Evolutionary conservation across 2,797 vertebrate species (phyloP), one percentile per base, ranked within the genome.

Genomic region (Takifugu ocellatus): DNA sequence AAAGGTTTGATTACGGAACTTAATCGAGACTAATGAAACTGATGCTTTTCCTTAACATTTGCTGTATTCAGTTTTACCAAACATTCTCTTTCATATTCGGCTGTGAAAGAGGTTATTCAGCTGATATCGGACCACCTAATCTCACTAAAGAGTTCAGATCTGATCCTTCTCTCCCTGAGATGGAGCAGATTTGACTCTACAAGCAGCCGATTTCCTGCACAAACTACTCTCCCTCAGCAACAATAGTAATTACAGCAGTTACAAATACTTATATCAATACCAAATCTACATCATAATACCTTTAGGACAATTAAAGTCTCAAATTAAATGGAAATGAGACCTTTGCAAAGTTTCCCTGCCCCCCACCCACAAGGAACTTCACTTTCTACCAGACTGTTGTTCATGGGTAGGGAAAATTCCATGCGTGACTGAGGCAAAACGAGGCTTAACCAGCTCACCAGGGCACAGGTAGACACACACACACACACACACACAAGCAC

Each of bases 341-440:
- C 14, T 16, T 45, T 45, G 43, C 43, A 17, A 17, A 43, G 42
- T 1, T 21, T 21, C 21, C 21, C 21, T 21, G 21, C 21, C 42
- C 42, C 12, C 16, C 16, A 45, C 43, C 16, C 49, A 61, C 42
- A 66, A 64, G 58, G 25, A 36, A 2, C 25, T 33, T 67, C 50
- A 39, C 57, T 74, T 67, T 55, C 46, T 36, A 56, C 25, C 45
- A 56, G 56, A 65, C 24, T 49, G 26, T 62, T 70, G 66, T 69
- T 50, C 42, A 29, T 24, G 45, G 55, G 47, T 39, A 63, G 63
- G 78, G 74, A 76, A 83, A 76, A 79, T 83, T 74, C 79, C 82
- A 81, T 27, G 65, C 61, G 61, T 70, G 68, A 65, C 48, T 75
- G 59, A 65, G 62, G 59, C 53, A 61, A 73, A 63, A 58, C 60